These are phyloP conservation scores for Synanthedon vespiformis DNA, from an alignment of 2,888 invertebrate genomes.

Conservation along the genomic window DNA sequence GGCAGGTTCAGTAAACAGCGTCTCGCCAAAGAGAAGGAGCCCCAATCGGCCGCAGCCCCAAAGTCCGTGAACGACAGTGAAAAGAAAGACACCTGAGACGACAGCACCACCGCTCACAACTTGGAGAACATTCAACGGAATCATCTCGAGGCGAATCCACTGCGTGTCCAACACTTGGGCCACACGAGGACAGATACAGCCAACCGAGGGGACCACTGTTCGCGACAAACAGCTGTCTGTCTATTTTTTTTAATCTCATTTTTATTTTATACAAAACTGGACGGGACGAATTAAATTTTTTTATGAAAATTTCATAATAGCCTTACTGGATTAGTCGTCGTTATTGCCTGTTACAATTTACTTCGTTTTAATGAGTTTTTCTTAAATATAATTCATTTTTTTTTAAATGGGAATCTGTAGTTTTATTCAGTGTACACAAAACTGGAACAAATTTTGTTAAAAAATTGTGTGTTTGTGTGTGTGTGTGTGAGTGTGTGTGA, in stretches of 20 bases:
- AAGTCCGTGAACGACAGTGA: constrained; percentile 55
- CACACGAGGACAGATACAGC: constrained; percentile 49
- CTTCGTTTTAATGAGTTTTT: constrained; percentile 58
- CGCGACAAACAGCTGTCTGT: constrained; percentile 39
- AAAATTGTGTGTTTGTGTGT: too few relatives aligned
- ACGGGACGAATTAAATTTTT: constrained; percentile 32
- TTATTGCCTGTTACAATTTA: constrained; percentile 56
- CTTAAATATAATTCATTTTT: constrained; percentile 52
- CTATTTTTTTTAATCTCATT: constrained; percentile 45
- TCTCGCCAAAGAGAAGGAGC: constrained; percentile 61
- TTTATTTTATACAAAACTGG: constrained; percentile 35
- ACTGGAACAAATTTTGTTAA: too few relatives aligned
- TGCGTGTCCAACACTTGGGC: constrained; percentile 41
- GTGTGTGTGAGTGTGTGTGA: too few relatives aligned
- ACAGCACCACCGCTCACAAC: constrained; percentile 33
- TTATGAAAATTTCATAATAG: constrained; percentile 38
- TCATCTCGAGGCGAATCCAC: constrained; percentile 58
- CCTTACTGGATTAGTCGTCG: constrained; percentile 20
- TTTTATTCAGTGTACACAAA: too few relatives aligned
- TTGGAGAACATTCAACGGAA: constrained; percentile 67
- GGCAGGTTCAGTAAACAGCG: constrained; percentile 80
- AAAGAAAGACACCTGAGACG: constrained; percentile 64
- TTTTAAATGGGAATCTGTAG: constrained; percentile 25
- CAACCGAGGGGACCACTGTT: constrained; percentile 51
- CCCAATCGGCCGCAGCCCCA: constrained; percentile 22